Evolutionary conservation across 2,797 vertebrate genomes (phyloP).

Genomic region (Epinephelus coioides): DNA sequence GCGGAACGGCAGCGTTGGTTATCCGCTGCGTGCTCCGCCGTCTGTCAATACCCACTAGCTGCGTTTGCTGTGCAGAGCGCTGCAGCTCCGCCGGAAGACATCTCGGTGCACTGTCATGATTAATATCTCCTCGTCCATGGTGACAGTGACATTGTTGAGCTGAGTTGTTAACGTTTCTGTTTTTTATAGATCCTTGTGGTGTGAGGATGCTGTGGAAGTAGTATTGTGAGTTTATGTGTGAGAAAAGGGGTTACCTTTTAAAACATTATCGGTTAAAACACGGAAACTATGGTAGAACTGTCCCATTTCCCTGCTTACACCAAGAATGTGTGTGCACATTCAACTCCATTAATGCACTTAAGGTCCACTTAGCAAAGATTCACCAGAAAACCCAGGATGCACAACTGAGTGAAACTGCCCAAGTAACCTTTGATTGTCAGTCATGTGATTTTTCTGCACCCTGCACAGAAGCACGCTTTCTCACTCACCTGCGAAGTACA

Average conservation of each 20-base stretch:
- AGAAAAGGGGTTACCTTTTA: slow-evolving; percentile 4
- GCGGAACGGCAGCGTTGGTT: no score
- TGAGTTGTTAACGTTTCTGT: background rate
- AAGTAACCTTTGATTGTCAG: no score
- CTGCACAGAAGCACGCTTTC: slow-evolving; percentile 14
- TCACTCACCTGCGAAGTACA: slow-evolving; percentile 13
- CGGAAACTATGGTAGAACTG: background rate
- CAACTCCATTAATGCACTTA: slow-evolving; percentile 19
- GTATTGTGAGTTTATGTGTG: background rate
- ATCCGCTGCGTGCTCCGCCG: no score
- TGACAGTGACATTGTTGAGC: background rate
- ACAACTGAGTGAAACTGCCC: background rate
- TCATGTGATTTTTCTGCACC: no score
- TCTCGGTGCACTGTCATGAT: no score
- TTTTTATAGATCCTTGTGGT: slow-evolving; percentile 4
- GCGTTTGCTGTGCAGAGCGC: no score
- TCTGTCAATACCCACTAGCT: no score
- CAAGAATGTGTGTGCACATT: slow-evolving; percentile 15
- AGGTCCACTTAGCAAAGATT: slow-evolving; percentile 2
- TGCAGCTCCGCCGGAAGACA: no score
- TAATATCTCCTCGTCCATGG: no score
- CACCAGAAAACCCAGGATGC: slow-evolving; percentile 1
- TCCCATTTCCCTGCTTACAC: slow-evolving; percentile 17
- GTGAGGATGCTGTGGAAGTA: slow-evolving; percentile 9
- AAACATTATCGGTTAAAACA: slow-evolving; percentile 12